A percentile compares a stretch with the other conserved stretches of the same genome.
Evolutionary conservation across 2,113 vertebrate species (phyloP).

Genomic region (Lophochroa leadbeateri): DNA sequence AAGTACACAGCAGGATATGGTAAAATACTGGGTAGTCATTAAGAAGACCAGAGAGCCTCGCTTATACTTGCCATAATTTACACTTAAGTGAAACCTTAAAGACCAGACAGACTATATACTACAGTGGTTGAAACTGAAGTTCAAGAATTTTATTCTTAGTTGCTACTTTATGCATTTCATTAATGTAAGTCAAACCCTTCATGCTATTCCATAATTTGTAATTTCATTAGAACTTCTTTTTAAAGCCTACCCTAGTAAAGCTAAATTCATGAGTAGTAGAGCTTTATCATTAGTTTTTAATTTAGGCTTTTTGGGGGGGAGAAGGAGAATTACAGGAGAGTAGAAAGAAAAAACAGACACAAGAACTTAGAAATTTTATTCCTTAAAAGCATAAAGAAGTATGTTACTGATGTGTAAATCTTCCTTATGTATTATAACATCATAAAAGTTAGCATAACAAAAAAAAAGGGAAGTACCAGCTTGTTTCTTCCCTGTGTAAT

Average conservation of each 20-base stretch:
- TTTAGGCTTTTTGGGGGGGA: too few species aligned
- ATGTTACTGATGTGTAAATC: not conserved
- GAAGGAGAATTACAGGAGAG: not conserved
- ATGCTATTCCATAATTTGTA: not conserved
- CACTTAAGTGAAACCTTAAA: not conserved
- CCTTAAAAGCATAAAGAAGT: not conserved
- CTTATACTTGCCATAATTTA: not conserved
- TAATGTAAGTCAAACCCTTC: not conserved
- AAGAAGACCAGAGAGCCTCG: not conserved
- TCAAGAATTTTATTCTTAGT: not conserved
- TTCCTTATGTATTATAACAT: not conserved
- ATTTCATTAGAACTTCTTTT: not conserved
- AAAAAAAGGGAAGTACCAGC: not conserved
- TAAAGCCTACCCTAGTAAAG: not conserved
- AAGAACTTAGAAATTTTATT: not conserved
- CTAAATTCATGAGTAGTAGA: not conserved
- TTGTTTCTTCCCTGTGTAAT: not conserved
- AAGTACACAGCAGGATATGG: not conserved
- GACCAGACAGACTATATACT: not conserved
- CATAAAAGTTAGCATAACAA: not conserved
- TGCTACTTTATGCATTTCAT: not conserved
- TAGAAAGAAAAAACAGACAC: not conserved
- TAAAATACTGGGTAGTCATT: not conserved
- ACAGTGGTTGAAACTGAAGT: not conserved
- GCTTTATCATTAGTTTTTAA: not conserved